These are phyloP conservation scores for Lophura nycthemera DNA, from an alignment of 2,113 vertebrate genomes.

Conservation along the genomic window DNA sequence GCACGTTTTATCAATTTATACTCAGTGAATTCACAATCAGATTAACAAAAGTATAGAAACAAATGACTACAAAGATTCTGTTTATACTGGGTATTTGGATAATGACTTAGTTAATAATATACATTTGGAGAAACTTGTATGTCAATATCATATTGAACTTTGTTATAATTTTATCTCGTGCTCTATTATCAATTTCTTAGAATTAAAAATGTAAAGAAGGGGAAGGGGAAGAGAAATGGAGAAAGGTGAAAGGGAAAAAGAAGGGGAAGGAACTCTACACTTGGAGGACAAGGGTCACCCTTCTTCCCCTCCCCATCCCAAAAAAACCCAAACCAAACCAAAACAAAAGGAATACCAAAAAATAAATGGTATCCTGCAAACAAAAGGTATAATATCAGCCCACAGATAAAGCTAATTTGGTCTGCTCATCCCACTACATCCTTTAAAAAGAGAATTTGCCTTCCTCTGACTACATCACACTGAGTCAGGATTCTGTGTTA, in stretches of 20 bases:
- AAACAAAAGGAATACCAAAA: not conserved
- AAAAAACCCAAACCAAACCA: not conserved
- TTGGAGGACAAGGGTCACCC: not conserved
- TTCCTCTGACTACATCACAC: not conserved
- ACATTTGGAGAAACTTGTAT: not conserved
- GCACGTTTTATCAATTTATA: not conserved
- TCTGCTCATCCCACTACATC: not conserved
- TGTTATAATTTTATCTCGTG: not conserved
- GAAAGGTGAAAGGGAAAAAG: not conserved
- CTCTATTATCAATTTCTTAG: not conserved
- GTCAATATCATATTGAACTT: not conserved
- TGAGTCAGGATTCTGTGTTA: not conserved
- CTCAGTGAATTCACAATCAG: not conserved
- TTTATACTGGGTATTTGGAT: not conserved
- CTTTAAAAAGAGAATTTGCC: not conserved
- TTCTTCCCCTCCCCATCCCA: rapidly evolving
- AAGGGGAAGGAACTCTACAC: not conserved
- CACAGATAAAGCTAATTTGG: not conserved
- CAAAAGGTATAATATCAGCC: not conserved
- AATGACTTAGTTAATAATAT: not conserved
- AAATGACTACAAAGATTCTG: not conserved
- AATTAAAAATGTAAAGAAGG: not conserved
- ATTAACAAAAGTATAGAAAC: not conserved
- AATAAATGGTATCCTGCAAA: not conserved
- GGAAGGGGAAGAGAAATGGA: not conserved